These are phyloP conservation scores for Harlomillsia oculata DNA, from an alignment of 1,140 invertebrate species.

Conservation along the genomic window DNA sequence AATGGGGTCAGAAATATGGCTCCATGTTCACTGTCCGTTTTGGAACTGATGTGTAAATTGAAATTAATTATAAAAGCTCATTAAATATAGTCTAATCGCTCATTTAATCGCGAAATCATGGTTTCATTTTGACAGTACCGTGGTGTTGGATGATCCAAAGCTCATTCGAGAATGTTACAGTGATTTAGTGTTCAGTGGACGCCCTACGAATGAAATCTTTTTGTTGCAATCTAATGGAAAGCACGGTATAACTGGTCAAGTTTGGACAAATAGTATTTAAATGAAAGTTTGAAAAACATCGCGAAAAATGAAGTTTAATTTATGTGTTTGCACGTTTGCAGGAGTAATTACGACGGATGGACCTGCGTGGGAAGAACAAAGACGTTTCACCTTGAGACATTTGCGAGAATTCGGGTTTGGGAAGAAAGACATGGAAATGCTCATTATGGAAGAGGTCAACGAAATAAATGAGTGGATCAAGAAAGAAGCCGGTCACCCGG, in stretches of 20 bases:
- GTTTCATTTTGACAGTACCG: not conserved
- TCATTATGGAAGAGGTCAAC: conserved; percentile 9
- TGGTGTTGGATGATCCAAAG: not conserved
- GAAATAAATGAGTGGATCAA: conserved; percentile 7
- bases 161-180: conserved; percentile 1
- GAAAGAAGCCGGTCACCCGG: not conserved
- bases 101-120: too few relatives aligned
- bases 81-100: not conserved
- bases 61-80: not conserved
- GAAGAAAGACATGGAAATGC: conserved; percentile 7
- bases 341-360: not conserved
- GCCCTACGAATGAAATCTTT: not conserved
- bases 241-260: not conserved
- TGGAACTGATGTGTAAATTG: not conserved
- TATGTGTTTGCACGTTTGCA: not conserved
- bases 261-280: not conserved
- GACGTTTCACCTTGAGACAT: not conserved
- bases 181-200: not conserved
- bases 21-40: not conserved
- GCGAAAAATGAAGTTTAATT: not conserved
- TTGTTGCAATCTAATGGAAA: not conserved
- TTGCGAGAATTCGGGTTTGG: conserved; percentile 12
- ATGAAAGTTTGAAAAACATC: not conserved
- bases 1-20: not conserved
- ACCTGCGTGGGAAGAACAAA: not conserved